Conservation (phyloP, 2,888 invertebrate genomes). For the Euspilapteryx auroguttella region DNA sequence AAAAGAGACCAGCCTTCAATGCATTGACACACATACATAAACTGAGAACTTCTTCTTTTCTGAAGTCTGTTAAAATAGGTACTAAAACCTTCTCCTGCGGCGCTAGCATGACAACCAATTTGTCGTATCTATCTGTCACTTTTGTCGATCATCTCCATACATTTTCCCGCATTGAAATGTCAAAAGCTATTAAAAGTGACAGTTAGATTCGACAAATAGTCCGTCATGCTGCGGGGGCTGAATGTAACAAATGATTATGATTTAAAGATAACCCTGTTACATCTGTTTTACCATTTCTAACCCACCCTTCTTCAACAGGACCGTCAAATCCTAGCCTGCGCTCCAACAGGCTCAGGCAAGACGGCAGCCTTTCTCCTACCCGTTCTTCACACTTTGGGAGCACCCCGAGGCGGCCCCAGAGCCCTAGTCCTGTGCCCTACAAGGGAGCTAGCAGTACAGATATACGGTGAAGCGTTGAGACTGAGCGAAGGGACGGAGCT, state of each 20-base stretch:
- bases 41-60: no score
- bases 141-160: background rate
- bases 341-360: constrained; percentile 97
- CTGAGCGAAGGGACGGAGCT: constrained; percentile 76
- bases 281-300: background rate
- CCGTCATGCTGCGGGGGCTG: no score
- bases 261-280: no score
- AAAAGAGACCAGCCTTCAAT: no score
- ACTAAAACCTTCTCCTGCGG: no score
- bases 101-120: no score
- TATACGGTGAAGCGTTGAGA: constrained; percentile 75
- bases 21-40: no score
- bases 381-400: constrained; percentile 74
- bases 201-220: no score
- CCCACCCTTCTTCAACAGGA: constrained; percentile 36
- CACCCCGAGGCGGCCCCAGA: constrained; percentile 75
- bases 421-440: constrained; percentile 92
- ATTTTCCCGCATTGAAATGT: background rate
- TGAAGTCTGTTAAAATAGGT: no score
- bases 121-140: no score
- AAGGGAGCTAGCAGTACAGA: constrained; percentile 91
- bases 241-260: no score
- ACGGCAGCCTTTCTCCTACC: constrained; percentile 94
- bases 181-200: background rate
- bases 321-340: constrained; percentile 87